Evolutionary conservation across 2,888 invertebrate genomes (phyloP).

Genomic region (Diploptera punctata): DNA sequence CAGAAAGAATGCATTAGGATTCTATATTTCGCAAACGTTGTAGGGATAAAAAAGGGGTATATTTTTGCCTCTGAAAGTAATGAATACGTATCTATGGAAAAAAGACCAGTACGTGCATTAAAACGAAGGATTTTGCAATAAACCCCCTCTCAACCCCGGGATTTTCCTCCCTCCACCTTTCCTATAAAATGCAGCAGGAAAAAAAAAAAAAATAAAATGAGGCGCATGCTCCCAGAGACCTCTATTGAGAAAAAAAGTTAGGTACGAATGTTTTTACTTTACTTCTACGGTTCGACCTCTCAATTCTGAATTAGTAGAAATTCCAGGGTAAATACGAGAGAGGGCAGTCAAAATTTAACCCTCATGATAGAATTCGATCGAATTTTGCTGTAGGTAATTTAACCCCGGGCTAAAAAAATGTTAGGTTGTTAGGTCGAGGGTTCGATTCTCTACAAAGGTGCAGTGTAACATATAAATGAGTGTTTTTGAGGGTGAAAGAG

Average conservation of each 20-base stretch:
- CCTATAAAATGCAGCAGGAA: not conserved
- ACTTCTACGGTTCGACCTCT: not conserved
- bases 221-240: not conserved
- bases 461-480: not conserved
- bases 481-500: constrained; percentile 1
- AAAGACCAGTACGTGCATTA: constrained; percentile 1
- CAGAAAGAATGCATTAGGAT: constrained; percentile 18
- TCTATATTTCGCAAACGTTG: constrained; percentile 1
- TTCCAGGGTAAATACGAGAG: too few relatives aligned
- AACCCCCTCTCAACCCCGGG: too few relatives aligned
- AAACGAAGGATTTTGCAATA: constrained; percentile 26
- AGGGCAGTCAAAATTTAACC: not conserved
- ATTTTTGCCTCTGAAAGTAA: constrained; percentile 17
- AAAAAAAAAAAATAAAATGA: too few relatives aligned
- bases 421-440: not conserved
- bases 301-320: not conserved
- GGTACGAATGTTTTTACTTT: constrained; percentile 2
- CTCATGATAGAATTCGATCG: not conserved
- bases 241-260: not conserved
- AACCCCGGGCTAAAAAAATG: not conserved
- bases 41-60: not conserved
- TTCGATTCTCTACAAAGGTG: not conserved
- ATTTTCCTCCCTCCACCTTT: too few relatives aligned
- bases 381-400: constrained; percentile 18
- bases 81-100: constrained; percentile 25